Evolutionary conservation across 2,888 invertebrate genomes (phyloP), one percentile per base, ranked within the genome.

Genomic region (Sipunculus nudus): DNA sequence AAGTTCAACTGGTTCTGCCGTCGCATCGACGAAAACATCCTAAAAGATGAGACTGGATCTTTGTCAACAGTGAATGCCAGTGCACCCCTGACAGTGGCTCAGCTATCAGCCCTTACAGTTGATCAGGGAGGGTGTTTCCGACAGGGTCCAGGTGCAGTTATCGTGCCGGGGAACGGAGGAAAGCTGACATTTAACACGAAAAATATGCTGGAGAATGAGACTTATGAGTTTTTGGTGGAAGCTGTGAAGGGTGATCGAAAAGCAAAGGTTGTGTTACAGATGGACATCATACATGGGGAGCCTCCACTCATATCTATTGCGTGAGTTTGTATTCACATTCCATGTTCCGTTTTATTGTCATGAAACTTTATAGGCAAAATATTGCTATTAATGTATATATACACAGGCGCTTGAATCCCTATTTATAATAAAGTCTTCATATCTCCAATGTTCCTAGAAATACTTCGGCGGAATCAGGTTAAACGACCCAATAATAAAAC

Each of bases 61-160:
- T 19, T 40, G 21, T 28, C 39, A n/a, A 25, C 40, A 5, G 19
- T 2, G n/a, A 47, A 29, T 6, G 13, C 25, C 21, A 26, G 48
- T 21, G n/a, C 13, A 23, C 23, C 46, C 25, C 31, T 50, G 21
- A 46, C 52, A 16, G 43, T 23, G 10, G 29, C 29, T 35, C 40
- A 53, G 16, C 32, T 53, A 10, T 2, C 13, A 10, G 23, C 45
- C 8, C 13, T 29, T 5, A 31, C 35, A 55, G 13, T 58, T 16
- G 63, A 70, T 49, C 35, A 26, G 5, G 72, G 74, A 6, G 74
- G 74, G 0, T 74, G 74, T 52, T 74, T 74, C 57, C 50, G 65
- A n/a, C 55, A 48, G 25, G 46, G 55, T 2, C 43, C 50, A 10
- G 49, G 61, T 3, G 21, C 38, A 13, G 21, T 60, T 25, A 21